A percentile compares a stretch with the other conserved stretches of the same genome.
phyloP scores from a whole-genome alignment of 2,888 invertebrate genomes.

The Tricholauxania praeusta region DNA sequence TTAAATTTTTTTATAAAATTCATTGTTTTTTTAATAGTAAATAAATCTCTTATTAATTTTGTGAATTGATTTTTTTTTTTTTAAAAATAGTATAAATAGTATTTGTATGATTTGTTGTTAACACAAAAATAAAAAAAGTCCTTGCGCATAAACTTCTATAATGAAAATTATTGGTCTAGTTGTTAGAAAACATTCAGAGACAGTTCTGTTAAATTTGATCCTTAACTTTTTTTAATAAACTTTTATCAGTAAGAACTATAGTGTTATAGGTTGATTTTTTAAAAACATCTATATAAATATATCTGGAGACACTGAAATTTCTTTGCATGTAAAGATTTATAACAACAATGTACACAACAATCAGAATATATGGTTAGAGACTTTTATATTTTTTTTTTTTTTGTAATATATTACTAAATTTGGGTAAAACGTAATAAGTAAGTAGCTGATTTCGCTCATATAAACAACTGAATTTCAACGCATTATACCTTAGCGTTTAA shows the following conservation, averaged over 20 bases:
- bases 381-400: constrained; percentile 24
- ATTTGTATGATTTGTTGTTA: constrained; percentile 1
- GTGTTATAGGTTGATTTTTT: too few species aligned
- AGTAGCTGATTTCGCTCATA: too few species aligned
- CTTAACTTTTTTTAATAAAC: constrained; percentile 26
- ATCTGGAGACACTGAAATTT: background rate
- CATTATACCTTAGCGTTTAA: too few species aligned
- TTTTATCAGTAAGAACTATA: constrained; percentile 9
- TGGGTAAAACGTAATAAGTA: background rate
- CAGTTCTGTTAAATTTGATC: too few species aligned
- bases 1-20: too few species aligned
- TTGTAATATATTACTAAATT: background rate
- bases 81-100: background rate
- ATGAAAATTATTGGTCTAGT: too few species aligned
- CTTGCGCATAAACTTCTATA: background rate
- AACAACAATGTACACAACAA: constrained; percentile 27
- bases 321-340: constrained; percentile 16
- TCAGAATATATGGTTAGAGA: constrained; percentile 14
- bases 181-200: too few species aligned
- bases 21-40: constrained; percentile 10
- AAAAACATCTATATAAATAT: too few species aligned
- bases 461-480: too few species aligned
- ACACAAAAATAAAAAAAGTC: background rate
- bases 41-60: constrained; percentile 30
- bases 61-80: background rate